These are phyloP conservation scores for Diplodus puntazzo DNA, from an alignment of 2,797 vertebrate genomes.

Conservation along the genomic window DNA sequence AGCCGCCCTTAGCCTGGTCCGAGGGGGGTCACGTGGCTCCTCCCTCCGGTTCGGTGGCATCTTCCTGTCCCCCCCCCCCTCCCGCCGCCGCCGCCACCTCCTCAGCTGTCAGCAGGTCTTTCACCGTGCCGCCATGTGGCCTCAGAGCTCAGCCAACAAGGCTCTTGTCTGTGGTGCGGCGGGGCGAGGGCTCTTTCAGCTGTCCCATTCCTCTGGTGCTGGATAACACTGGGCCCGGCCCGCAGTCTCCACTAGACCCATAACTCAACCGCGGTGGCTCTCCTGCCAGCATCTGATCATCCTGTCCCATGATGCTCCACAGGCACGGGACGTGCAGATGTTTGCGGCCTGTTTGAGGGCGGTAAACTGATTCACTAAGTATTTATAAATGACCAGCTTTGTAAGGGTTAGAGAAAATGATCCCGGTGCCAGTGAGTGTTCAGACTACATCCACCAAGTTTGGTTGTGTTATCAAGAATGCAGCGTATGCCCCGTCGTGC, in stretches of 20 bases:
- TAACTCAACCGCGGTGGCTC: slow-evolving; percentile 68
- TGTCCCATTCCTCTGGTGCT: slow-evolving; percentile 85
- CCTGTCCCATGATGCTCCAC: slow-evolving; percentile 33
- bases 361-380: background rate
- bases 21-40: slow-evolving; percentile 32
- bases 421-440: background rate
- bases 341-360: background rate
- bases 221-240: slow-evolving; percentile 73
- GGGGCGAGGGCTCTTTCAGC: slow-evolving; percentile 74
- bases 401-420: background rate
- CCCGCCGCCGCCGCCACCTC: too few species aligned
- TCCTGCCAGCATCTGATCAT: slow-evolving; percentile 55
- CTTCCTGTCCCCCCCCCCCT: slow-evolving; percentile 53
- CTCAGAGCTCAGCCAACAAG: slow-evolving; percentile 71
- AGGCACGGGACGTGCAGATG: slow-evolving; percentile 16
- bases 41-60: slow-evolving; percentile 63
- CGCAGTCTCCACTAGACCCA: slow-evolving; percentile 70
- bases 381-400: too few species aligned
- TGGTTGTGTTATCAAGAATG: slow-evolving; percentile 58
- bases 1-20: background rate
- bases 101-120: slow-evolving; percentile 78
- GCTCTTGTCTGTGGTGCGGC: slow-evolving; percentile 64
- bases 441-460: slow-evolving; percentile 7
- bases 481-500: slow-evolving; percentile 50
- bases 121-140: slow-evolving; percentile 73